These are phyloP conservation scores for Hucho hucho DNA, from an alignment of 2,113 vertebrate genomes.

Conservation along the genomic window DNA sequence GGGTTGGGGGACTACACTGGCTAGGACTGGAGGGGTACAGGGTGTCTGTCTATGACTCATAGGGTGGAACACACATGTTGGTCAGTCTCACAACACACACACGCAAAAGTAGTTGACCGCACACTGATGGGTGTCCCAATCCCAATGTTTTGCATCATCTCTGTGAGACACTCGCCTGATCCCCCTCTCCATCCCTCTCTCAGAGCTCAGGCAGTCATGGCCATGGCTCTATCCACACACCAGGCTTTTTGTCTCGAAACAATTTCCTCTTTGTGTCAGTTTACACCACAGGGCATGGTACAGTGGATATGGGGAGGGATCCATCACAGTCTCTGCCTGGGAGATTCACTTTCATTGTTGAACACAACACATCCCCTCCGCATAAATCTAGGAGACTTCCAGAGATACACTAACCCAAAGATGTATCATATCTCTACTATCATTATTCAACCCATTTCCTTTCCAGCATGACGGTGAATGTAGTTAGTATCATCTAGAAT, in stretches of 20 bases:
- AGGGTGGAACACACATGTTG: no score
- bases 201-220: not conserved
- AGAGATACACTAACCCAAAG: no score
- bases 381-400: no score
- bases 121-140: not conserved
- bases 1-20: no score
- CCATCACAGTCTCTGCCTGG: not conserved
- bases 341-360: not conserved
- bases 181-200: not conserved
- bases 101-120: no score
- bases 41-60: no score
- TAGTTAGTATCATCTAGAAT: no score
- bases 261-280: constrained; percentile 65
- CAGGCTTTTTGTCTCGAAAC: constrained; percentile 57
- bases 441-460: not conserved
- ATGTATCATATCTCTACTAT: no score
- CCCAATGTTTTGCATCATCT: not conserved
- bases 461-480: no score
- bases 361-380: not conserved
- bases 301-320: not conserved
- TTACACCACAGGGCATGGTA: constrained; percentile 20
- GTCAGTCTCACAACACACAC: no score
- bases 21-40: no score
- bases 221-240: not conserved
- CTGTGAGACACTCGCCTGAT: not conserved